Evolutionary conservation across 1,140 invertebrate species (phyloP).

Genomic region (Rhagoletis pomonella): DNA sequence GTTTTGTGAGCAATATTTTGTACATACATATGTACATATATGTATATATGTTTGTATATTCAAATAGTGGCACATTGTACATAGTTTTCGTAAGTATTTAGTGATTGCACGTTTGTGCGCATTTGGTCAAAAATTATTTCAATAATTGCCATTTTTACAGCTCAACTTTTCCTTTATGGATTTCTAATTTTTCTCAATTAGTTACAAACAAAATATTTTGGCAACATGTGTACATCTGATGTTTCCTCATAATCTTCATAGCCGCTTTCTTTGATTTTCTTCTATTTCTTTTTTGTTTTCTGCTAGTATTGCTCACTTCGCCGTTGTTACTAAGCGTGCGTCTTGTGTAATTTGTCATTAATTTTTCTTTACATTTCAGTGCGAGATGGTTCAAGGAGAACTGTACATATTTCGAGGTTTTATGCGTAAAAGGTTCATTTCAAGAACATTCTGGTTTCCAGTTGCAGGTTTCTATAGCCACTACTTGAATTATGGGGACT

Average conservation of each 20-base stretch:
- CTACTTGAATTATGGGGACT: too few species aligned
- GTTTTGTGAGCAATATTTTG: background rate
- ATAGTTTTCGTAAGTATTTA: too few species aligned
- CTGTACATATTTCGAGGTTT: too few species aligned
- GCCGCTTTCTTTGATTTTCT: background rate
- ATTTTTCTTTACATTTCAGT: background rate
- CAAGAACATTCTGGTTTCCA: too few species aligned
- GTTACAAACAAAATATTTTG: background rate
- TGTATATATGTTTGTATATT: background rate
- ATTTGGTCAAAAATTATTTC: background rate
- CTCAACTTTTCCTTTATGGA: background rate
- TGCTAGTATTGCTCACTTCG: background rate
- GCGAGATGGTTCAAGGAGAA: too few species aligned
- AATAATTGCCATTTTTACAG: constrained; percentile 21
- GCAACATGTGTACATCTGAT: background rate
- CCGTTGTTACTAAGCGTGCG: too few species aligned
- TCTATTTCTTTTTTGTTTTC: background rate
- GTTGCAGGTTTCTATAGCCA: too few species aligned
- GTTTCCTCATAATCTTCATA: background rate
- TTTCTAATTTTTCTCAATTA: background rate
- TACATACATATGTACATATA: too few species aligned
- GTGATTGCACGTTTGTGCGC: background rate
- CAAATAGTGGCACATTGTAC: too few species aligned
- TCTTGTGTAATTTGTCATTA: background rate
- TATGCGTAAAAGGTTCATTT: too few species aligned